These are phyloP conservation scores for Balanococcus diminutus DNA, from an alignment of 2,888 invertebrate genomes.

Conservation along the genomic window DNA sequence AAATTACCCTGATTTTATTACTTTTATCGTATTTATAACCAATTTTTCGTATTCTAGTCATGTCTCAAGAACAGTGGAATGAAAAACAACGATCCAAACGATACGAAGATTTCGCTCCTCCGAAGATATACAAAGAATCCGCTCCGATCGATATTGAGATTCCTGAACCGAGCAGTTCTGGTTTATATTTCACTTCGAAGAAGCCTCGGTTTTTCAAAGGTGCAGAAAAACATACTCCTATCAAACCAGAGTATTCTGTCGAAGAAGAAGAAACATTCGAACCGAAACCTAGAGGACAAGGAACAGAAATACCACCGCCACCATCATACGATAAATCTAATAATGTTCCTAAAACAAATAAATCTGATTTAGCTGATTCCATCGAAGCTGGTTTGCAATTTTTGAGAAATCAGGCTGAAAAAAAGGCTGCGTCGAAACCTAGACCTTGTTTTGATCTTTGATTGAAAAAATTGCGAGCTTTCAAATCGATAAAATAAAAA, in stretches of 20 bases:
- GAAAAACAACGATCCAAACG: slow-evolving; percentile 73
- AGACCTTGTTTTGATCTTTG: neutral
- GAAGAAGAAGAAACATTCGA: neutral
- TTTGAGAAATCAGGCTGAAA: slow-evolving; percentile 40
- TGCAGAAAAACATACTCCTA: slow-evolving; percentile 6
- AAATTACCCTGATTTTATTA: too few species aligned
- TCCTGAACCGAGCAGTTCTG: neutral
- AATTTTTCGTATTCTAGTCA: slow-evolving; percentile 62
- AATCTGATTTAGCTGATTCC: slow-evolving; percentile 29
- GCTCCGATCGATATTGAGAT: neutral
- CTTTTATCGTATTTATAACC: neutral
- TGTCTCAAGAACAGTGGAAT: slow-evolving; percentile 79
- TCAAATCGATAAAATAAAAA: neutral
- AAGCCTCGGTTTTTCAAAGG: neutral
- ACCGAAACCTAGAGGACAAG: neutral
- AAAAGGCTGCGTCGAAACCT: neutral
- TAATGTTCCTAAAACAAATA: neutral
- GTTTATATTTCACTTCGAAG: slow-evolving; percentile 33
- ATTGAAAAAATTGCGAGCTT: neutral
- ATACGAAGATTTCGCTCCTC: slow-evolving; percentile 56
- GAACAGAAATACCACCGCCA: slow-evolving; percentile 53
- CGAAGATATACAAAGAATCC: slow-evolving; percentile 49
- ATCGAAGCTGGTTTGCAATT: slow-evolving; percentile 48
- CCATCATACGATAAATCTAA: slow-evolving; percentile 29
- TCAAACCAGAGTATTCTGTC: slow-evolving; percentile 13